phyloP scores from a whole-genome alignment of 2,113 vertebrate genomes.

The Malurus melanocephalus region DNA sequence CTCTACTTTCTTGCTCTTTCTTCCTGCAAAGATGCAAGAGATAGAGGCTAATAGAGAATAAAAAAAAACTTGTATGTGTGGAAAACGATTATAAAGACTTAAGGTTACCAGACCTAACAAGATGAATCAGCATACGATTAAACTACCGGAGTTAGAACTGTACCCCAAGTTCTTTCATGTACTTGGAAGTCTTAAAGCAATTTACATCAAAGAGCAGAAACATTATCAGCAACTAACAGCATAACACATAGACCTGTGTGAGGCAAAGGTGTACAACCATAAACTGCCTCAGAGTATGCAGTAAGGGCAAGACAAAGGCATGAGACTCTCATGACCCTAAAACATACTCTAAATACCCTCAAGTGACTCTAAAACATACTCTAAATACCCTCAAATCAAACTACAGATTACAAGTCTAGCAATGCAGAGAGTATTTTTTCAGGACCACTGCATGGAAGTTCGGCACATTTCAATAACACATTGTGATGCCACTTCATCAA shows the following conservation, averaged over 20 bases:
- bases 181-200: neutral
- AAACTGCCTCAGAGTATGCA: neutral
- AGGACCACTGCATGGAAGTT: neutral
- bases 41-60: neutral
- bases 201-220: neutral
- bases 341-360: neutral
- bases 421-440: neutral
- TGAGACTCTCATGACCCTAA: neutral
- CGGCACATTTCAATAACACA: neutral
- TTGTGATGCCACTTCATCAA: fast-evolving
- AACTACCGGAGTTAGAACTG: neutral
- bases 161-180: neutral
- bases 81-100: neutral
- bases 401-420: neutral
- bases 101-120: neutral
- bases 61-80: neutral
- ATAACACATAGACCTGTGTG: neutral
- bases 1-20: neutral
- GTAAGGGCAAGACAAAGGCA: neutral
- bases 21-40: neutral
- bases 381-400: neutral
- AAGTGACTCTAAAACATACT: neutral
- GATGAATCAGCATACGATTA: neutral
- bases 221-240: neutral
- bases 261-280: neutral